These are phyloP conservation scores for Apis florea DNA, from an alignment of 1,140 invertebrate species.

Conservation along the genomic window DNA sequence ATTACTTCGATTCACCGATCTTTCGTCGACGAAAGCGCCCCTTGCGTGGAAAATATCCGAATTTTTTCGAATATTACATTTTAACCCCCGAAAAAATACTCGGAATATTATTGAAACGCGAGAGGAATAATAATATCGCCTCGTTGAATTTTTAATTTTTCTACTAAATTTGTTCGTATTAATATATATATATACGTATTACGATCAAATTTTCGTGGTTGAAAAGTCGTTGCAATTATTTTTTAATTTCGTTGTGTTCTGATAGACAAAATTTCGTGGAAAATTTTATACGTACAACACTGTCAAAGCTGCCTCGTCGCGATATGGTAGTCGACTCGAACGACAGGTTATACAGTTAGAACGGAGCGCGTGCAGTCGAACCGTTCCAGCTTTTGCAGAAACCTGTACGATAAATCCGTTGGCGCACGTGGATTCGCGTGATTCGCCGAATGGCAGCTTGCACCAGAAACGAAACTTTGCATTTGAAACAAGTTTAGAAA, in stretches of 20 bases:
- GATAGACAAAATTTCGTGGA: neutral
- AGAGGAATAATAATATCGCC: neutral
- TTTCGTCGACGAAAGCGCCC: neutral
- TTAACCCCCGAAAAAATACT: neutral
- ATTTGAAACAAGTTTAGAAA: neutral
- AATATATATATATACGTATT: too few relatives aligned
- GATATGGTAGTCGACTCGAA: neutral
- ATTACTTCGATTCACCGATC: neutral
- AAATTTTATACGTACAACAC: neutral
- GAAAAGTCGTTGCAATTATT: too few relatives aligned
- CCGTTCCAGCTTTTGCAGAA: conserved; percentile 17
- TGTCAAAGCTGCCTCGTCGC: neutral
- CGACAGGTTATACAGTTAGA: conserved; percentile 10
- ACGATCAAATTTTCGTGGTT: too few relatives aligned
- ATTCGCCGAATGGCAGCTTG: neutral
- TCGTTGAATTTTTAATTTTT: too few relatives aligned
- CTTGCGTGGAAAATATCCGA: neutral
- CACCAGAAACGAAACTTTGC: conserved; percentile 16
- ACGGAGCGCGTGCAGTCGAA: neutral
- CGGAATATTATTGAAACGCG: neutral
- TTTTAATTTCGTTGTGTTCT: too few relatives aligned
- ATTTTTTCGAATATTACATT: neutral
- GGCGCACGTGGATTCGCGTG: conserved; percentile 22
- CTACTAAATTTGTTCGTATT: too few relatives aligned
- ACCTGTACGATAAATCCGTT: conserved; percentile 36